Base-by-base conservation (phyloP, 1,140 invertebrate species). In the Laodelphax striatellus region DNA sequence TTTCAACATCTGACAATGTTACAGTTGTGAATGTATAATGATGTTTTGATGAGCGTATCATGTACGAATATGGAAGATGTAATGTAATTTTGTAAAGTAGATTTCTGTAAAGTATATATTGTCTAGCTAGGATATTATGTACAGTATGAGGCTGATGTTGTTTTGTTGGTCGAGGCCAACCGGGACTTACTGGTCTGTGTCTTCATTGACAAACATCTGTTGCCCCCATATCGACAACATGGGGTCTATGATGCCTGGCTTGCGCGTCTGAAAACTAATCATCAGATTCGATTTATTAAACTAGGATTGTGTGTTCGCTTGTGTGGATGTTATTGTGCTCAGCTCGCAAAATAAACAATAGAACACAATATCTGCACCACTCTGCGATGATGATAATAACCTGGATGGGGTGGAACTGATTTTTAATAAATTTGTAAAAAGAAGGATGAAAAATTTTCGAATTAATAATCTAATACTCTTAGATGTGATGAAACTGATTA, bases 151-250 rank as follows among this genome's bases (percentile, higher is more conserved):
- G 50, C 62, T 44, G 43, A n/a, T 44, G 43, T 44, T 28, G 24
- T 28, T 28, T 28, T 28, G 43, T 57, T 61, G 22, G 57, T 50
- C 31, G 6, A 6, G 71, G 89, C 89, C 90, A 90, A 94, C 90
- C 31, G 6, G 24, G 71, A 90, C 89, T 91, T 91, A 94, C 90
- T 91, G 88, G 80, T 90, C 88, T 70, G 89, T 91, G 80, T 94
- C 90, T 83, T 92, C 90, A 84, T 91, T 91, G 77, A 93, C 88
- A 83, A 92, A 91, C 80, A 93, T 87, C 85, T 93, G 91, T 81
- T 94, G 90, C 78, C 90, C 91, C 91, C 91, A 94, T 83, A 94
- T 94, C 79, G 87, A 90, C 78, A 94, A 88, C 89, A 94, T 93
- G 79, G 90, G 91, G 82, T 94, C 90, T 85, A 92, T 88, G 83